These are phyloP conservation scores for Otus sunia DNA, from an alignment of 2,113 vertebrate species.

Conservation along the genomic window DNA sequence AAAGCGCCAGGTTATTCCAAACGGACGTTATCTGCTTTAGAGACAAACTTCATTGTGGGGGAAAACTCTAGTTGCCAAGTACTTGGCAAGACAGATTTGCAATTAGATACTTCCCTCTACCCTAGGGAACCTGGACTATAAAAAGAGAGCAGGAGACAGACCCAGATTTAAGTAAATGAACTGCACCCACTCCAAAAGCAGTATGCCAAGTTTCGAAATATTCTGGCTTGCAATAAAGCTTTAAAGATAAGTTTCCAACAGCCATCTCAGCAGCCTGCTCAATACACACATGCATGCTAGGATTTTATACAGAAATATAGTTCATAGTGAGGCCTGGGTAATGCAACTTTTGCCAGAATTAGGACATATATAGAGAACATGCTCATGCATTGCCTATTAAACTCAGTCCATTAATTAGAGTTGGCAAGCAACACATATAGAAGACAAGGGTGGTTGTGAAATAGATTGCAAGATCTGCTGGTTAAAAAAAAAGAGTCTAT, in stretches of 20 bases:
- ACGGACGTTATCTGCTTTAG: neutral
- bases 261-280: neutral
- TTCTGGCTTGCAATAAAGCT: neutral
- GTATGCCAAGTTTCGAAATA: conserved; percentile 30
- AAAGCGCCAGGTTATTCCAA: neutral
- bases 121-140: neutral
- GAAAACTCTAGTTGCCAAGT: neutral
- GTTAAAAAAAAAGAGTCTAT: neutral
- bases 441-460: neutral
- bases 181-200: conserved; percentile 33
- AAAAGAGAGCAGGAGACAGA: conserved; percentile 4
- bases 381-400: neutral
- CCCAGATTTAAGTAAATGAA: neutral
- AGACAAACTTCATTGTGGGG: neutral
- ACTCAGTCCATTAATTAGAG: neutral
- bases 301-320: neutral
- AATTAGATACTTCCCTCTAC: conserved; percentile 31
- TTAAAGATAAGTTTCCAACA: conserved; percentile 22
- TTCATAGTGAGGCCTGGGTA: neutral
- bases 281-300: fast-evolving
- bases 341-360: neutral
- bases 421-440: neutral
- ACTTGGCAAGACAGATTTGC: conserved; percentile 19
- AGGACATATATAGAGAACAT: neutral
- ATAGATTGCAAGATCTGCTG: neutral